These are phyloP conservation scores for Willowsia nigromaculata DNA, from an alignment of 2,888 invertebrate genomes.

Conservation along the genomic window DNA sequence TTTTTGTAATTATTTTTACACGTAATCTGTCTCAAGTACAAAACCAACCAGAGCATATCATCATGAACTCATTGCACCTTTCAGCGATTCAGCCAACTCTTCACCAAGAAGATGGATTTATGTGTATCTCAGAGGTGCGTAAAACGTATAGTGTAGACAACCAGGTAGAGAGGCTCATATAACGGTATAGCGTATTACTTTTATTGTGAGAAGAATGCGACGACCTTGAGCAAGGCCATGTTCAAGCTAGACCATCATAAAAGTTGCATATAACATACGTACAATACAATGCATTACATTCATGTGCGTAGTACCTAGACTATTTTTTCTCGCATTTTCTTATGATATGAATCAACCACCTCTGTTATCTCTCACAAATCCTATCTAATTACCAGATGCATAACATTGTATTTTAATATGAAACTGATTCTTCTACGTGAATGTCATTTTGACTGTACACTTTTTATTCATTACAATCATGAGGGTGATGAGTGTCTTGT, in stretches of 20 bases:
- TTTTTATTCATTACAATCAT: background rate
- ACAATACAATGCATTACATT: background rate
- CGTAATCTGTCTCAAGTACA: background rate
- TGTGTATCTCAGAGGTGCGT: background rate
- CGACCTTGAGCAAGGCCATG: constrained; percentile 61
- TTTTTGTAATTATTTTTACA: background rate
- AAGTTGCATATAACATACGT: background rate
- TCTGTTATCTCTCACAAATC: background rate
- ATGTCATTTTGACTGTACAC: background rate
- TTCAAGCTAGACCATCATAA: background rate
- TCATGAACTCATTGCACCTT: constrained; percentile 12
- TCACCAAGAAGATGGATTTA: background rate
- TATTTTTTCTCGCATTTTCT: background rate
- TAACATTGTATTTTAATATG: background rate
- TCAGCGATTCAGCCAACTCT: background rate
- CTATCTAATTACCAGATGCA: background rate
- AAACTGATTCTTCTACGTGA: background rate
- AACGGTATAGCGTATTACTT: constrained; percentile 3
- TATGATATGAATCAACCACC: background rate
- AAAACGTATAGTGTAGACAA: background rate
- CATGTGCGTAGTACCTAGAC: background rate
- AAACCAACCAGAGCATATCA: constrained; percentile 26
- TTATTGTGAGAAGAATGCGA: constrained; percentile 29
- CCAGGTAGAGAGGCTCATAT: background rate
- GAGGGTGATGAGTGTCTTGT: background rate